Percentiles rank a stretch among this genome's conserved stretches.
Conservation (phyloP, 1,140 invertebrate genomes). For the Neelides sp. region DNA sequence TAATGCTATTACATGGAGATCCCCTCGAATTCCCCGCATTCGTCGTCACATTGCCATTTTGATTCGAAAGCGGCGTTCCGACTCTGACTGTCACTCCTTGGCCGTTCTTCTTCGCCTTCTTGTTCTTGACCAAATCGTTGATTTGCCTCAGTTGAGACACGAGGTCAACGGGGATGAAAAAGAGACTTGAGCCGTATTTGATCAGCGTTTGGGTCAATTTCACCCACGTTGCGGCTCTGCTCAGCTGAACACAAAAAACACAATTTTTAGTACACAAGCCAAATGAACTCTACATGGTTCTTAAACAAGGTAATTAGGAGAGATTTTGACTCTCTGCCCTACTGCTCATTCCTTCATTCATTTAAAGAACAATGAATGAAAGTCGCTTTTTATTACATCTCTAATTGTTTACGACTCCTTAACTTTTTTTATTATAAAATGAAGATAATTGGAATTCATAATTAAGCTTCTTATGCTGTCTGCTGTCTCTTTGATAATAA, state of each 20-base stretch:
- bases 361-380: too few relatives aligned
- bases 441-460: too few relatives aligned
- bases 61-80: not conserved
- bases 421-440: too few relatives aligned
- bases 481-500: too few relatives aligned
- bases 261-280: slow-evolving; percentile 33
- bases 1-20: slow-evolving; percentile 33
- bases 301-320: too few relatives aligned
- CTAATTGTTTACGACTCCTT: too few relatives aligned
- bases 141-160: slow-evolving; percentile 51
- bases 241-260: slow-evolving; percentile 45
- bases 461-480: too few relatives aligned
- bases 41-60: slow-evolving; percentile 11
- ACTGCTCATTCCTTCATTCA: too few relatives aligned
- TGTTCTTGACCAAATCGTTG: slow-evolving; percentile 42
- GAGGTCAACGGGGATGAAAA: slow-evolving; percentile 59
- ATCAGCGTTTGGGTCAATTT: slow-evolving; percentile 65
- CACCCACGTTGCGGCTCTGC: slow-evolving; percentile 67
- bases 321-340: too few relatives aligned
- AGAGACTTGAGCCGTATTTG: slow-evolving; percentile 55
- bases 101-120: slow-evolving; percentile 37
- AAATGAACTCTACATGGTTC: not conserved
- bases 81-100: slow-evolving; percentile 10
- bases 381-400: too few relatives aligned
- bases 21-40: slow-evolving; percentile 19